Evolutionary conservation across 2,797 vertebrate species (phyloP), one percentile per base, ranked within the genome.

Genomic region (Eleutherodactylus coqui): DNA sequence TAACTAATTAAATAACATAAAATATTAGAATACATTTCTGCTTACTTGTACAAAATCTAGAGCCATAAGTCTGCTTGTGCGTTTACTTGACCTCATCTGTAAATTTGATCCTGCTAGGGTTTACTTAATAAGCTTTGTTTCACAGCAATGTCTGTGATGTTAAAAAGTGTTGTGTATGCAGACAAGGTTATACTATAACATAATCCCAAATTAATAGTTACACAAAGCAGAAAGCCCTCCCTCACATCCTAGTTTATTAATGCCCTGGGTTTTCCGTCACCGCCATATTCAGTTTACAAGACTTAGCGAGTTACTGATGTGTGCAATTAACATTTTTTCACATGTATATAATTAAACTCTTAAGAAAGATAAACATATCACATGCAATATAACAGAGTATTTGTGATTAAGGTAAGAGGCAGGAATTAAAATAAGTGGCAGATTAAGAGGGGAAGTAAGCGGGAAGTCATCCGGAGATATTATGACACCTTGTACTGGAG

Each of bases 161-260:
- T 85, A 36, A 51, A 86, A 58, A 64, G 78, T 86, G 69, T 53
- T 86, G n/a, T 75, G 34, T 82, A 86, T 75, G 79, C 79, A 86
- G 85, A 51, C 69, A 75, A 58, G 47, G 72, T 76, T 82, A 86
- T 86, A 53, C 55, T 29, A 86, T 75, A 77, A 78, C 81, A 77
- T 82, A 82, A 82, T 86, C 60, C 60, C 60, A 82, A 86, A 82
- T 69, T 86, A 86, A 86, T 67, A 86, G 72, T 67, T 76, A 67
- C 72, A 82, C 45, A 62, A 86, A 69, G 55, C 41, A 86, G 76
- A 73, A 73, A 45, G 32, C 55, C 69, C 36, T 45, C 64, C 45
- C n/a, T 27, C 14, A 58, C 36, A 24, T 62, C 70, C 43, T 43
- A 11, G 41, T 86, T 86, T 82, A 86, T 86, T 62, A 82, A 80